Base-by-base conservation (phyloP, 2,113 vertebrate species). In the Rissa tridactyla region DNA sequence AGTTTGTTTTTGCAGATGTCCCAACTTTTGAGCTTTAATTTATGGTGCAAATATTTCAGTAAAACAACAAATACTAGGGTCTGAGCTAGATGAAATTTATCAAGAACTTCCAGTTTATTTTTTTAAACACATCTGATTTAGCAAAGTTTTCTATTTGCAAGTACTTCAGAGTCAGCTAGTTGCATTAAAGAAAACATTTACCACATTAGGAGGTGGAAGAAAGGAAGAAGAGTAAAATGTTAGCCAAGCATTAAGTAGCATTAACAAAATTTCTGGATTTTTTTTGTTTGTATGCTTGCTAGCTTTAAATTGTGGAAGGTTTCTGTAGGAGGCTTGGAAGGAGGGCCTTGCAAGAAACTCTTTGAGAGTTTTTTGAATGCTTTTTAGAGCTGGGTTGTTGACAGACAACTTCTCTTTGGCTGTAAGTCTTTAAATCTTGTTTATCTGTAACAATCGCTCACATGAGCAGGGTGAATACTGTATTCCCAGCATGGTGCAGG, bases 1-100 rank as follows among this genome's bases (percentile, higher is more conserved):
- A 57, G 49, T 78, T 95, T 96, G 66, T 94, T 86, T 95, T 96
- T 96, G 73, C 90, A 95, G 87, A 97, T 95, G 79, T 77, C 86
- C 65, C 34, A 75, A 71, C 26, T 89, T 93, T 68, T 81, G 18
- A 85, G 44, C 15, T 61, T 92, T 69, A 93, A 73, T 82, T 92
- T 92, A 66, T 65, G 40, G 69, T 85, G 29, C 30, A 86, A 93
- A 47, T 76, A 57, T 87, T 91, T 82, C 73, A 75, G 42, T 96
- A 88, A 80, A 88, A 68, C 16, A 93, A 52, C 51, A 96, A 91
- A 92, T 38, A 73, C 7, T 61, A 25, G n/a, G 34, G n/a, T 61
- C 25, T 94, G 32, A 88, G 19, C 30, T 80, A 91, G 77, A 71
- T 82, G 30, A 88, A 75, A 75, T 51, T 77, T 76, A 66, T 54